A percentile compares a stretch with the other conserved stretches of the same genome.
These are phyloP conservation scores for Dasypolia templi DNA, from an alignment of 2,888 invertebrate species.

Conservation along the genomic window DNA sequence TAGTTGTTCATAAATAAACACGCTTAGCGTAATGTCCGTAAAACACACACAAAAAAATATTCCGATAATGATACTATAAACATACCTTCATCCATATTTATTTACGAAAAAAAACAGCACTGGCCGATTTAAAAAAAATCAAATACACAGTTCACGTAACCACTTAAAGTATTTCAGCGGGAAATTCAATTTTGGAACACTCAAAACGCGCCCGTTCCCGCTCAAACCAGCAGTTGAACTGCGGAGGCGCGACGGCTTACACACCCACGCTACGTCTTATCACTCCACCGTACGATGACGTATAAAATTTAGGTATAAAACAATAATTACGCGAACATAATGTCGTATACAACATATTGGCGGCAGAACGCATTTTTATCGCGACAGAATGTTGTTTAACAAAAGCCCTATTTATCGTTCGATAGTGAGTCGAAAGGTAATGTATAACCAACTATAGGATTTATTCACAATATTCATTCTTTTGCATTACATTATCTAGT, in stretches of 20 bases:
- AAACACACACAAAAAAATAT: background rate
- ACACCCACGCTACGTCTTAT: conserved; percentile 75
- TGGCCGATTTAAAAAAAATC: conserved; percentile 46
- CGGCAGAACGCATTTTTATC: conserved; percentile 60
- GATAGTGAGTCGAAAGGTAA: conserved; percentile 36
- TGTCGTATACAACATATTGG: conserved; percentile 59
- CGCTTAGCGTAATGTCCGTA: background rate
- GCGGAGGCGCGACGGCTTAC: conserved; percentile 78
- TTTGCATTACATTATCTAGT: conserved; percentile 1
- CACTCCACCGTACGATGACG: conserved; percentile 68
- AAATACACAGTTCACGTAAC: conserved; percentile 59
- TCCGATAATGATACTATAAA: conserved; percentile 32
- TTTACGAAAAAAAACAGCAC: conserved; percentile 35
- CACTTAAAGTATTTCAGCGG: conserved; percentile 60
- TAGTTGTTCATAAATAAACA: conserved; percentile 1
- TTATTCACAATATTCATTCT: conserved; percentile 23
- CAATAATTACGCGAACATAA: conserved; percentile 60
- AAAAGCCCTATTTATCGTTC: conserved; percentile 42
- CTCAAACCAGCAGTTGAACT: conserved; percentile 71
- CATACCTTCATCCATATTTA: conserved; percentile 73
- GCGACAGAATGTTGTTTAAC: conserved; percentile 39
- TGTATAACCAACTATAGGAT: conserved; percentile 38
- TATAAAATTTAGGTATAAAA: conserved; percentile 60
- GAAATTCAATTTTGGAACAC: conserved; percentile 65
- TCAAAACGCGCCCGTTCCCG: conserved; percentile 69